phyloP scores from a whole-genome alignment of 2,888 invertebrate species.

The Prostheceraeus crozeri region DNA sequence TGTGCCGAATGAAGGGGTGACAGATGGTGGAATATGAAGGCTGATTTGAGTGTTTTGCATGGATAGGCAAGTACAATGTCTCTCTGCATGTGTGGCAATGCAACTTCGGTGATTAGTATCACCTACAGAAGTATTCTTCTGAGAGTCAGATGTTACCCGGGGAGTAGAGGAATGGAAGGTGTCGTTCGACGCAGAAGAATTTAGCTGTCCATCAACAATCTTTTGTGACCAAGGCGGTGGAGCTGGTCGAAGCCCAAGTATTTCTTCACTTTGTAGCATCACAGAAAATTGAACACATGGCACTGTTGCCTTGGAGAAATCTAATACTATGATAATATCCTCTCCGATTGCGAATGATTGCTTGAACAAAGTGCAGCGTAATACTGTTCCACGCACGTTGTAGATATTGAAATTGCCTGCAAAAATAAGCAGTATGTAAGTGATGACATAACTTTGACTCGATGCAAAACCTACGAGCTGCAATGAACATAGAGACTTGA shows the following conservation, averaged over 20 bases:
- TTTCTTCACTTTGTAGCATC: slow-evolving; percentile 87
- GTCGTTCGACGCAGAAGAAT: no score
- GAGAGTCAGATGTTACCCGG: no score
- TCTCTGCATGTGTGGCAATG: no score
- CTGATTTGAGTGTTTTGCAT: slow-evolving; percentile 74
- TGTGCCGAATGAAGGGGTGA: slow-evolving; percentile 88
- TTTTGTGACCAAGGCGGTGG: slow-evolving; percentile 54
- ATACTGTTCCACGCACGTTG: slow-evolving; percentile 77
- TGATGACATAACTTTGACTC: no score
- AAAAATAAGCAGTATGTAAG: no score
- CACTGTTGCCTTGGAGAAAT: slow-evolving; percentile 80
- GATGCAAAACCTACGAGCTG: no score
- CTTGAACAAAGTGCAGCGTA: slow-evolving; percentile 85
- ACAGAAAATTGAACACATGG: slow-evolving; percentile 88
- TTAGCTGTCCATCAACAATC: slow-evolving; percentile 81
- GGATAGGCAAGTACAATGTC: slow-evolving; percentile 84
- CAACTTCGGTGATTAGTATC: no score
- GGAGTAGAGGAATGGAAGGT: no score
- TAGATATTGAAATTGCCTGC: slow-evolving; percentile 59
- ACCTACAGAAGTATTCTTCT: no score
- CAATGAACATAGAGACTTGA: no score
- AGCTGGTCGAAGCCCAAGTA: slow-evolving; percentile 59
- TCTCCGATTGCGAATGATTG: slow-evolving; percentile 91
- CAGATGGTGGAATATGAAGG: slow-evolving; percentile 83
- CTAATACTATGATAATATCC: slow-evolving; percentile 90